These are phyloP conservation scores for Ctenopoma multispine DNA, from an alignment of 2,797 vertebrate genomes.

Conservation along the genomic window DNA sequence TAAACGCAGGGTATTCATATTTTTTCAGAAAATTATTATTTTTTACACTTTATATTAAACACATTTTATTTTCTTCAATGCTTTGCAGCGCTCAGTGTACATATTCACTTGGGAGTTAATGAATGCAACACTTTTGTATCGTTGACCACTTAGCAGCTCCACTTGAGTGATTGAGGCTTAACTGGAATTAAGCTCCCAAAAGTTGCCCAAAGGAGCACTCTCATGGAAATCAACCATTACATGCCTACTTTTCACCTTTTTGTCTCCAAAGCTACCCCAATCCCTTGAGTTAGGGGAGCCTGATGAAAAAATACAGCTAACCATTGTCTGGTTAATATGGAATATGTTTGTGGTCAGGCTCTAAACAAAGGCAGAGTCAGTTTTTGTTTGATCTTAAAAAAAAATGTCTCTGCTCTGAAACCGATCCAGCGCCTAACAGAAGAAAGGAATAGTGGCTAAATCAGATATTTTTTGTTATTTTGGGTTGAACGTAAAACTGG, in stretches of 20 bases:
- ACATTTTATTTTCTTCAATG: neutral
- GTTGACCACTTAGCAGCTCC: slow-evolving; percentile 28
- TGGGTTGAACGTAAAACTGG: slow-evolving; percentile 57
- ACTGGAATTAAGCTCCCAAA: slow-evolving; percentile 31
- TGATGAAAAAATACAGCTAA: neutral
- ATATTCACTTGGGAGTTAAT: slow-evolving; percentile 6
- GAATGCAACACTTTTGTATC: slow-evolving; percentile 8
- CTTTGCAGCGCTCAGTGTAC: neutral
- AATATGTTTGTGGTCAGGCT: slow-evolving; percentile 4
- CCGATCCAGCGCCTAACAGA: slow-evolving; percentile 22
- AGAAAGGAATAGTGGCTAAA: slow-evolving; percentile 38
- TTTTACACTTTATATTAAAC: neutral
- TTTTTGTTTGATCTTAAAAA: slow-evolving; percentile 41
- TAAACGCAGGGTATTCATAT: too few species aligned
- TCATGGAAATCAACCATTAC: neutral
- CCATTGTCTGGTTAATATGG: neutral
- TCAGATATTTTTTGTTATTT: slow-evolving; percentile 54
- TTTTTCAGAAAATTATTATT: too few species aligned
- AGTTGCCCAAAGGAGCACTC: slow-evolving; percentile 25
- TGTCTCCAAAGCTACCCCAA: neutral
- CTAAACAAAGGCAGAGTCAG: slow-evolving; percentile 23
- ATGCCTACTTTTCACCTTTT: slow-evolving; percentile 3
- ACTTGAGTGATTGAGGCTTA: slow-evolving; percentile 31
- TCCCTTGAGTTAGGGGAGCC: neutral
- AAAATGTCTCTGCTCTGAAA: slow-evolving; percentile 3